These are phyloP conservation scores for Thysanoteuthis rhombus DNA, from an alignment of 2,888 invertebrate genomes.

Conservation along the genomic window DNA sequence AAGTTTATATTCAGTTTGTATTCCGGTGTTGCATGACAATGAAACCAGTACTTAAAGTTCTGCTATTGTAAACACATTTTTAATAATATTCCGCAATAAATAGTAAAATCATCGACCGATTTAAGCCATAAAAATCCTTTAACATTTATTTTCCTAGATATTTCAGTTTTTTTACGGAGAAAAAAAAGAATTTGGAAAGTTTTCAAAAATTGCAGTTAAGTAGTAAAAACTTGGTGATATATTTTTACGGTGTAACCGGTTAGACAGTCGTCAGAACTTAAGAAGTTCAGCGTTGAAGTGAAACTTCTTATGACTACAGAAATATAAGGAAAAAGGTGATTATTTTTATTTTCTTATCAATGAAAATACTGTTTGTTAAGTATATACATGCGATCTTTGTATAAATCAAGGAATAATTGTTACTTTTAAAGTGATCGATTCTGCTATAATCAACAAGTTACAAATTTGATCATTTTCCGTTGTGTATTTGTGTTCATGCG, in stretches of 20 bases:
- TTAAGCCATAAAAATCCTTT: background rate
- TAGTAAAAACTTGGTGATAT: background rate
- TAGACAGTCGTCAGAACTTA: background rate
- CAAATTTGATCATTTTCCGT: background rate
- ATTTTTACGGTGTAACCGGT: background rate
- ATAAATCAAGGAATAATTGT: background rate
- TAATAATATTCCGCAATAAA: background rate
- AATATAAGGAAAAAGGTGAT: background rate
- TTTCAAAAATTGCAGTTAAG: background rate
- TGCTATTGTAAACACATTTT: background rate
- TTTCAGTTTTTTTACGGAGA: background rate
- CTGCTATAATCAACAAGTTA: background rate
- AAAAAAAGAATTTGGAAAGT: background rate
- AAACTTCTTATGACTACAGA: background rate
- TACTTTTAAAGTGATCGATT: background rate
- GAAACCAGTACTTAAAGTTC: background rate
- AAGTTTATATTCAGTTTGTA: background rate
- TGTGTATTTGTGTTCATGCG: background rate
- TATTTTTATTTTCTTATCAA: background rate
- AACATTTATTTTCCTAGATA: background rate
- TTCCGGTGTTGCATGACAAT: slow-evolving; percentile 27
- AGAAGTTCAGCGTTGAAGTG: background rate
- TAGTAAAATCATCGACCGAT: background rate
- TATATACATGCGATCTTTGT: background rate
- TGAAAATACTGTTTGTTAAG: background rate